Evolutionary conservation across 2,113 vertebrate species (phyloP), one percentile per base, ranked within the genome.

Genomic region (Struthidea cinerea): DNA sequence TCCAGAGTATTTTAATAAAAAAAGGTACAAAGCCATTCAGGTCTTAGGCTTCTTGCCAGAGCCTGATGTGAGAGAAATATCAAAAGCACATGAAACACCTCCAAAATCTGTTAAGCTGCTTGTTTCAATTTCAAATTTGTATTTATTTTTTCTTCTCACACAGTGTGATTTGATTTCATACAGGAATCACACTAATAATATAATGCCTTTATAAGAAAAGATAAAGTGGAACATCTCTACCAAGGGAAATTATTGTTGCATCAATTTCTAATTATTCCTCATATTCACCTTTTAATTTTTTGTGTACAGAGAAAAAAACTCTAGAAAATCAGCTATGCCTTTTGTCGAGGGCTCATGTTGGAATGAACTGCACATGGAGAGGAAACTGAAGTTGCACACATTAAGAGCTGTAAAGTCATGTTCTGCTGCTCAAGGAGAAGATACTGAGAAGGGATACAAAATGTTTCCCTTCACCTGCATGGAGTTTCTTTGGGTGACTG

Each of bases 1-100:
- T 84, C 78, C 61, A 91, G 75, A 86, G 64, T 88, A 79, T 93
- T 95, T 96, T 95, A 93, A 94, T 94, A 97, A 96, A 96, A 90
- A 94, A 94, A 91, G 74, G 86, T 89, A 74, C 57, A 91, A 96
- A 97, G 26, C 61, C n/a, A 91, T 91, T 92, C 93, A 90, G 68
- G 47, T n/a, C 44, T 75, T 73, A 44, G 88, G 75, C 47, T 90
- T 92, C 68, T 95, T 93, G 75, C 75, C 93, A 88, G 61, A 35
- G 16, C 49, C 50, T 75, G 42, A 92, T 95, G 78, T 87, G 82
- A 95, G 46, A 77, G 41, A 96, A 92, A 90, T 87, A 91, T 10
- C 52, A 47, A 90, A 82, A 90, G 21, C 56, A 80, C 28, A 49
- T 1, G 16, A 83, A 84, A 50, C 7, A 65, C 15, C 26, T 79